These are phyloP conservation scores for Scelioninae gen. 1 DNA, from an alignment of 2,888 invertebrate genomes.

Conservation along the genomic window DNA sequence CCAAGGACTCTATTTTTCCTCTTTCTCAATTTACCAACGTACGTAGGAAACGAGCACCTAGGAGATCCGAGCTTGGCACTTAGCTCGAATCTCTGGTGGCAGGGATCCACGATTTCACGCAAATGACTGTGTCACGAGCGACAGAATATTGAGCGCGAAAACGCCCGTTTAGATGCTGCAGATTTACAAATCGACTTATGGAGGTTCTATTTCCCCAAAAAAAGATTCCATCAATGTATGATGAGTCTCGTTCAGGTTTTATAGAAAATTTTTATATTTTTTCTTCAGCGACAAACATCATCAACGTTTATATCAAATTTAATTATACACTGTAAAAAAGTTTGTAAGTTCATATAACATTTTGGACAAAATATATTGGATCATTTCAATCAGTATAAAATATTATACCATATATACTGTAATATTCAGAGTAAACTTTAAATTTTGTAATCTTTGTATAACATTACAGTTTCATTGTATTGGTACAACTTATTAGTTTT, in stretches of 20 bases:
- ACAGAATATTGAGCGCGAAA: conserved; percentile 47
- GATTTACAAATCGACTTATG: conserved; percentile 16
- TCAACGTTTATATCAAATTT: too few species aligned
- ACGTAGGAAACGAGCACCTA: conserved; percentile 34
- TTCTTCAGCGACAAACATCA: too few species aligned
- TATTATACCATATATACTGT: too few species aligned
- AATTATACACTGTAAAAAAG: too few species aligned
- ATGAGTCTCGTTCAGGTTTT: not conserved
- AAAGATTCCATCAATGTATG: not conserved
- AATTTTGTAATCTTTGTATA: too few species aligned
- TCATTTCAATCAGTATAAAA: too few species aligned
- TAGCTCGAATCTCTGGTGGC: conserved; percentile 57
- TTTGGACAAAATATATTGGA: too few species aligned
- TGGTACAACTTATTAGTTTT: too few species aligned
- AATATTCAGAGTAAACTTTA: too few species aligned
- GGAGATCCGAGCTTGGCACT: conserved; percentile 48
- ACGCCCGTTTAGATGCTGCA: conserved; percentile 3
- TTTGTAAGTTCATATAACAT: too few species aligned
- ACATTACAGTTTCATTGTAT: too few species aligned
- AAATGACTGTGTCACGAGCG: conserved; percentile 55
- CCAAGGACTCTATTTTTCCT: conserved; percentile 46
- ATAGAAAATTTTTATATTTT: too few species aligned
- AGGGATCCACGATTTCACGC: conserved; percentile 60
- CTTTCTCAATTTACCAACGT: conserved; percentile 56
- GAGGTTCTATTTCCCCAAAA: not conserved